Evolutionary conservation across 2,888 invertebrate species (phyloP).

Genomic region (Muschampia staudingeri): DNA sequence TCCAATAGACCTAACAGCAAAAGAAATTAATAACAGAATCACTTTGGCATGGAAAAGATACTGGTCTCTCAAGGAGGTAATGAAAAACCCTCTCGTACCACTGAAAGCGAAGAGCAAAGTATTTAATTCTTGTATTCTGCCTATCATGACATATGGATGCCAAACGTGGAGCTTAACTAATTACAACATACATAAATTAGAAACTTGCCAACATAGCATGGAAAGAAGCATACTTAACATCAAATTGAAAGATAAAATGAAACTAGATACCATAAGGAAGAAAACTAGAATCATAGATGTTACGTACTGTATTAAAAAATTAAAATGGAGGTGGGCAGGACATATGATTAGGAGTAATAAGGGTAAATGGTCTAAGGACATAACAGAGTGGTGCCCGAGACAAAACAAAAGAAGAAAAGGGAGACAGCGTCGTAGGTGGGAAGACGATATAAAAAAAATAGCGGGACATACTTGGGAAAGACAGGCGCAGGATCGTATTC

Average conservation of each 20-base stretch:
- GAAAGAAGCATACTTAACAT: background rate
- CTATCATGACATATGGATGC: background rate
- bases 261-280: background rate
- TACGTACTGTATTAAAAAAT: background rate
- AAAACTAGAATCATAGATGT: background rate
- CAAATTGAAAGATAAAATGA: background rate
- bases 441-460: background rate
- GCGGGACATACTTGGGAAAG: background rate
- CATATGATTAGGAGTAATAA: background rate
- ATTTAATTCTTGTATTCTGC: background rate
- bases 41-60: conserved; percentile 10
- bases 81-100: background rate
- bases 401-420: background rate
- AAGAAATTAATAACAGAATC: conserved; percentile 15
- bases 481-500: background rate
- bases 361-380: background rate
- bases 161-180: conserved; percentile 8
- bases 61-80: conserved; percentile 12
- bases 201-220: background rate
- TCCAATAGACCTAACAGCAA: background rate
- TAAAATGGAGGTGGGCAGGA: background rate
- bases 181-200: background rate
- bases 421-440: background rate
- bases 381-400: background rate
- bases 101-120: background rate